Conservation (phyloP, 2,113 vertebrate genomes). For the Ochotona princeps region DNA sequence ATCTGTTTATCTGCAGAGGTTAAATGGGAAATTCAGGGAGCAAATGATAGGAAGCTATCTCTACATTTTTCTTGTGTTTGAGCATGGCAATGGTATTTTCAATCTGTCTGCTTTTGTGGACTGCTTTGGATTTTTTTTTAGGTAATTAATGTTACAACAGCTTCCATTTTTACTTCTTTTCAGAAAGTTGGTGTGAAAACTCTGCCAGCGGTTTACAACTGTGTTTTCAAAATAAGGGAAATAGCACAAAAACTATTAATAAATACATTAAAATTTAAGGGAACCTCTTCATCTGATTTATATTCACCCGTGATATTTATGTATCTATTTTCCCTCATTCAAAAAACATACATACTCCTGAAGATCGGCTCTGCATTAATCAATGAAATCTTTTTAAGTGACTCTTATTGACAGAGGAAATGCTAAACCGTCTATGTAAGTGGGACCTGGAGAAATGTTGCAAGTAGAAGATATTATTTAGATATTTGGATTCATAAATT, state of each 20-base stretch:
- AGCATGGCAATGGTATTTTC: not conserved
- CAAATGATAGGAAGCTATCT: not conserved
- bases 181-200: not conserved
- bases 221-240: not conserved
- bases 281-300: not conserved
- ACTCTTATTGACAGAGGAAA: not conserved
- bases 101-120: not conserved
- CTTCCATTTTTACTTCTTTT: not conserved
- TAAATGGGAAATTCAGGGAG: not conserved
- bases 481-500: not conserved
- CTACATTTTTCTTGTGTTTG: not conserved
- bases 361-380: not conserved
- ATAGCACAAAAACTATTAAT: not conserved
- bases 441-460: not conserved
- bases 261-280: not conserved
- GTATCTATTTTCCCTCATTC: not conserved
- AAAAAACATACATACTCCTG: not conserved
- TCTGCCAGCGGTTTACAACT: not conserved
- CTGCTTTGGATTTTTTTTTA: not conserved
- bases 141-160: not conserved
- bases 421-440: not conserved
- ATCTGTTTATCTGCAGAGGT: not conserved
- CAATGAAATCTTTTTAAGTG: not conserved
- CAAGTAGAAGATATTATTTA: not conserved
- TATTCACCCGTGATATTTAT: not conserved